Conservation (phyloP, 2,888 invertebrate species). For the Acanthoscelides obtectus region DNA sequence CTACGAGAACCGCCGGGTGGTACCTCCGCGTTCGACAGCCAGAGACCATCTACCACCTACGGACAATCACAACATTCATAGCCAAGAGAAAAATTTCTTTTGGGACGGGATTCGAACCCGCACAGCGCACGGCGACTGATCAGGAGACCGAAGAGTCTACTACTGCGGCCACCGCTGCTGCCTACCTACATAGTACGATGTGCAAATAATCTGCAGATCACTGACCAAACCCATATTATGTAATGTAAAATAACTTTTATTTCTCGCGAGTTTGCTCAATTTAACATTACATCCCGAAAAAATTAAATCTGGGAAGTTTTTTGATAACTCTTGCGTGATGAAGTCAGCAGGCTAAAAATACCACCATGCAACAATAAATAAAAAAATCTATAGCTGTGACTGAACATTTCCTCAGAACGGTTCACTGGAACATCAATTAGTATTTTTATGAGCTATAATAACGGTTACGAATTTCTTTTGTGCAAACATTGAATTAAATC, state of each 20-base stretch:
- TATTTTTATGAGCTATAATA: background rate
- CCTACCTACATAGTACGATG: no score
- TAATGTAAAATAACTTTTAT: background rate
- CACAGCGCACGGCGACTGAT: no score
- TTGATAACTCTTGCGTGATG: background rate
- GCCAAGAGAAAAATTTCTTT: no score
- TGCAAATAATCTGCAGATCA: background rate
- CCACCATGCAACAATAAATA: background rate
- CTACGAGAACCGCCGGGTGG: no score
- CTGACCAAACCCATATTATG: background rate
- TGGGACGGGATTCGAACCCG: no score
- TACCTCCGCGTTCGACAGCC: no score
- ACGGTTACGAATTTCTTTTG: no score
- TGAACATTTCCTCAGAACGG: background rate
- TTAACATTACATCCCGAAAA: background rate
- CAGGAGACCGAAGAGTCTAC: no score
- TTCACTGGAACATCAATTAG: background rate
- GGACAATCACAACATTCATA: no score
- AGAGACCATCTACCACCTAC: no score
- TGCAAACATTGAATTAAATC: no score
- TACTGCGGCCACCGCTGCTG: no score
- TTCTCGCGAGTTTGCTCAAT: background rate
- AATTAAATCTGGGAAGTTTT: background rate
- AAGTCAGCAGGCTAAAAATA: background rate
- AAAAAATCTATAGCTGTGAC: background rate